Percentiles rank a stretch among this genome's conserved stretches.
Evolutionary conservation across 2,888 invertebrate species (phyloP).

Genomic region (Autographa gamma): DNA sequence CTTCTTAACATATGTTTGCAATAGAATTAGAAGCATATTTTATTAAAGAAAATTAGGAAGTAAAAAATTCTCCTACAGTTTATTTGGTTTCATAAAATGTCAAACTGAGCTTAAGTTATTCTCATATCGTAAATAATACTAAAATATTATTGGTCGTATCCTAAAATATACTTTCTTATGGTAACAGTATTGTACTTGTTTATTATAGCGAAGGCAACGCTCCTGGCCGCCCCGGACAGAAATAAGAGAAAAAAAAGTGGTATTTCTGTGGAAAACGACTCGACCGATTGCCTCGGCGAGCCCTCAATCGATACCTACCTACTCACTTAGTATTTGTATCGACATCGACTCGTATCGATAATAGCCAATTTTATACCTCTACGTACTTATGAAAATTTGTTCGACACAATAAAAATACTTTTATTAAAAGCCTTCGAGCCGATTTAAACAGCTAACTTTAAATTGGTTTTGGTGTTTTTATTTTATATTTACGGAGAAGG

Average conservation of each 20-base stretch:
- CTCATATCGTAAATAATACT: background rate
- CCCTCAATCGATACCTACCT: constrained; percentile 69
- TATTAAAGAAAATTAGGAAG: too few relatives aligned
- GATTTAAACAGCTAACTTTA: constrained; percentile 27
- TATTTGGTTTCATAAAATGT: background rate
- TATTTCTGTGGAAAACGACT: constrained; percentile 81
- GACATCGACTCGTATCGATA: constrained; percentile 60
- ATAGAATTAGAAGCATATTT: background rate
- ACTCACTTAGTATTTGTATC: constrained; percentile 59
- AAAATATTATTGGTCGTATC: constrained; percentile 32
- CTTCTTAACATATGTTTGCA: background rate
- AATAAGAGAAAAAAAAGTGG: constrained; percentile 81
- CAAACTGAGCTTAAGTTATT: background rate
- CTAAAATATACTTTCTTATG: constrained; percentile 51
- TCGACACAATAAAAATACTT: constrained; percentile 32
- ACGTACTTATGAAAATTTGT: constrained; percentile 41
- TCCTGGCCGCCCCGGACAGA: constrained; percentile 77
- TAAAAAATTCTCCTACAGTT: background rate
- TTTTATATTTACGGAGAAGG: constrained; percentile 12
- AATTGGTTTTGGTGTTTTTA: constrained; percentile 13
- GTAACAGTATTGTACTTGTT: constrained; percentile 72
- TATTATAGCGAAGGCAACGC: constrained; percentile 82
- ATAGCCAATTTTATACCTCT: constrained; percentile 35
- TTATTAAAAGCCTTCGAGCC: background rate
- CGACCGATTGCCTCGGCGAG: constrained; percentile 78